Evolutionary conservation across 2,797 vertebrate genomes (phyloP), one percentile per base, ranked within the genome.

Genomic region (Acanthurus tractus): DNA sequence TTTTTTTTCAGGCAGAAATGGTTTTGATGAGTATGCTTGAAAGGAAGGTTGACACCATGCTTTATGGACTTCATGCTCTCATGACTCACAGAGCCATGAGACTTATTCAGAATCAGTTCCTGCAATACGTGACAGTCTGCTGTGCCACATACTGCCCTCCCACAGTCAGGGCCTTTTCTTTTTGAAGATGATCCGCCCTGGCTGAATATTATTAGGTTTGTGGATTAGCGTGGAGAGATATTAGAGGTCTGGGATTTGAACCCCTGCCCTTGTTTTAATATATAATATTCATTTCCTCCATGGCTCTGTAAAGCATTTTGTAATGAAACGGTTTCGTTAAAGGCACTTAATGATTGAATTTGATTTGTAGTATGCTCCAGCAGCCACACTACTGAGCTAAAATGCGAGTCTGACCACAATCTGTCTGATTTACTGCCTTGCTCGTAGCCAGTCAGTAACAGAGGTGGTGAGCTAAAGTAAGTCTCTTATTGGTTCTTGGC

Each of bases 351-450:
- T 86, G 81, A 82, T 71, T 63, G 69, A 22, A 50, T 78, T 71
- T 88, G 88, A 88, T 88, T 85, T 91, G 83, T 79, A 76, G 81
- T 68, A 0, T 9, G n/a, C 81, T 80, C 78, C 70, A 44, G 76
- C 85, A 55, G 86, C 82, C 71, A 52, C 77, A 81, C 67, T 66
- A 50, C 67, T 22, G 78, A 72, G 78, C 71, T 79, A 64, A 84
- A 81, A 71, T 36, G 66, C 34, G 48, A 85, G 63, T 46, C 63
- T 54, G 64, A 88, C 89, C 90, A 63, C 89, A 86, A 22, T 74
- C 53, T 12, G 63, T 49, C 71, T 87, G 85, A 91, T 92, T 91
- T 91, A 91, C 78, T 73, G 72, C 82, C 52, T 23, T 0, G 65
- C 81, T 59, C 29, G 62, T 73, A 68, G 74, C 59, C 85, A 71